Evolutionary conservation across 2,888 invertebrate species (phyloP).

Genomic region (Catocala sponsa): DNA sequence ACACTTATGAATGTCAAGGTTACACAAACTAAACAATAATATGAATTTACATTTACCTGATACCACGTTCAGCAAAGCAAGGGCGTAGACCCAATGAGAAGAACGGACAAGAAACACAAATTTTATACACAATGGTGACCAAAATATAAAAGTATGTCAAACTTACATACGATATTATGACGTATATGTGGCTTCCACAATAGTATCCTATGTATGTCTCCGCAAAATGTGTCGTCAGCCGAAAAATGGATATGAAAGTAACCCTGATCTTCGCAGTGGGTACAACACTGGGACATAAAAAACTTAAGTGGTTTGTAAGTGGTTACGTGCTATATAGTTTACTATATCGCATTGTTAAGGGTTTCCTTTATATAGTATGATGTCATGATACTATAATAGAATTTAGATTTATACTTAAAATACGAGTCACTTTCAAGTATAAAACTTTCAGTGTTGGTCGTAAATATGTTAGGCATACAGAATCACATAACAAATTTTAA

Average conservation of each 20-base stretch:
- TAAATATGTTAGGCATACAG: background rate
- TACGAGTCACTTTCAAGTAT: no score
- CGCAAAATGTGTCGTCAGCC: conserved; percentile 15
- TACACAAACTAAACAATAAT: no score
- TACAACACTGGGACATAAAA: conserved; percentile 41
- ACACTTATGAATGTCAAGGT: no score
- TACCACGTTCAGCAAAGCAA: no score
- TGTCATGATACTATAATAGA: background rate
- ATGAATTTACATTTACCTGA: no score
- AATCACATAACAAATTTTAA: background rate
- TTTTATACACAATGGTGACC: no score
- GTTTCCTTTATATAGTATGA: conserved; percentile 15
- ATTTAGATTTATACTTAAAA: background rate
- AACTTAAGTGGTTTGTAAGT: conserved; percentile 44
- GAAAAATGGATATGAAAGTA: conserved; percentile 32
- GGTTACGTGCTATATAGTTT: conserved; percentile 22
- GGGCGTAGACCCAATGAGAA: no score
- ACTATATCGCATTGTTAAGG: conserved; percentile 15
- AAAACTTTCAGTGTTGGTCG: background rate
- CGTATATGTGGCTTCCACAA: no score
- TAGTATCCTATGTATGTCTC: background rate
- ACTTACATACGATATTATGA: no score
- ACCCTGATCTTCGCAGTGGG: conserved; percentile 39
- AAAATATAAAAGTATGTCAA: no score
- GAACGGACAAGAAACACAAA: no score